Base-by-base conservation (phyloP, 2,113 vertebrate species). In the Bolborhynchus lineola region DNA sequence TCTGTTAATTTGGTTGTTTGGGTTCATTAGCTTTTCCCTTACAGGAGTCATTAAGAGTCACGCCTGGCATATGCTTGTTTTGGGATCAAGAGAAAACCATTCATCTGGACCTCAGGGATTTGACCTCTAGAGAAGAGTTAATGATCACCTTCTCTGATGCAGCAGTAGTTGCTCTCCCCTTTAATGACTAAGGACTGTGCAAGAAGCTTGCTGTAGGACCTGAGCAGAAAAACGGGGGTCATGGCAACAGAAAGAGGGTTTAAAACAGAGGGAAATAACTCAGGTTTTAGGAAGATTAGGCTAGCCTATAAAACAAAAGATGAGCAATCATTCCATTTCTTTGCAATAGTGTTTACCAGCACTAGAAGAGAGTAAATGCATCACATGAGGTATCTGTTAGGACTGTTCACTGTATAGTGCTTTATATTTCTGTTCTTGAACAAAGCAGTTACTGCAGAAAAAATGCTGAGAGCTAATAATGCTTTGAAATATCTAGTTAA, bases 1-100 rank as follows among this genome's bases (percentile, higher is more conserved):
- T 91, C 21, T 91, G 31, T 62, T 77, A 46, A 85, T 86, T 79
- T 82, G 41, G 14, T 76, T 79, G 55, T 63, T 81, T 81, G 77
- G 33, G 12, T 91, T 92, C 47, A 65, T 96, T 92, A 77, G 67
- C 28, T 91, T 93, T 93, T 82, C 52, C 74, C 20, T 71, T 88
- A 26, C 35, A 79, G 62, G 44, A 85, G 26, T 93, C 49, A 63
- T 91, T 87, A 93, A 75, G 57, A 86, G 63, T 67, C 29, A 81
- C 59, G 52, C 60, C 25, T 88, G 93, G 42, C 78, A 41, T 72
- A 6, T 82, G 25, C 28, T 85, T 86, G 37, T 63, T 74, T 71
- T 9, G 2, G 53, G 63, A 59, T 94, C 44, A 88, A 41, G 52
- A 88, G 59, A 75, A 67, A 49, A 49, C 16, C 37, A 46, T 86